These are phyloP conservation scores for Bombus consobrinus DNA, from an alignment of 1,140 invertebrate genomes.

Conservation along the genomic window DNA sequence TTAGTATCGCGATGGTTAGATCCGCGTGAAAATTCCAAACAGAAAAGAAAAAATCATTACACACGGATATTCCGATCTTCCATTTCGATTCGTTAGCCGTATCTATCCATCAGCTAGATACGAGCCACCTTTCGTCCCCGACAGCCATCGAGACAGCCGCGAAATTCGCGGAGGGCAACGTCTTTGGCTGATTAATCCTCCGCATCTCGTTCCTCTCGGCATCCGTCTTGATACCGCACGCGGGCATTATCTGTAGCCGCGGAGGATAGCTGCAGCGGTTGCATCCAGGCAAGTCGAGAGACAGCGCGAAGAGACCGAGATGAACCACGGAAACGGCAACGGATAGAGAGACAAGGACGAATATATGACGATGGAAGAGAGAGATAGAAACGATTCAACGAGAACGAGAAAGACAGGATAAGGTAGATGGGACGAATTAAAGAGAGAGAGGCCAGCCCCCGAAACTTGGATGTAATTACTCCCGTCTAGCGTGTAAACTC, in stretches of 20 bases:
- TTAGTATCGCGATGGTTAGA: neutral
- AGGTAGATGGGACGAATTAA: neutral
- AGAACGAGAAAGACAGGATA: neutral
- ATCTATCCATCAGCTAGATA: neutral
- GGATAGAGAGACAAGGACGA: neutral
- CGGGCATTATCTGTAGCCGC: constrained; percentile 55
- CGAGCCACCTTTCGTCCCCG: neutral
- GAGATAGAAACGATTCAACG: constrained; percentile 20
- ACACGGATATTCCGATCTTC: neutral
- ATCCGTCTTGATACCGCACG: constrained; percentile 56
- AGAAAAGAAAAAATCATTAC: neutral
- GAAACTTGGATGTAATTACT: constrained; percentile 77
- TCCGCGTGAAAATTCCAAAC: neutral
- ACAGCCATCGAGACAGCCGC: constrained; percentile 10
- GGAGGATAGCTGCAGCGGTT: constrained; percentile 40
- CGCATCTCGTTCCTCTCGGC: constrained; percentile 21
- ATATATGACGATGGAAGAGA: neutral
- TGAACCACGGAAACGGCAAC: constrained; percentile 39
- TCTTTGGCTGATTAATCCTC: constrained; percentile 60
- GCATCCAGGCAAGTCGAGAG: constrained; percentile 30
- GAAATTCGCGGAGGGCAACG: constrained; percentile 32
- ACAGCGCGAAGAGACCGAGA: constrained; percentile 29
- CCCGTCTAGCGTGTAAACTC: constrained; percentile 74
- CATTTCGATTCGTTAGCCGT: neutral
- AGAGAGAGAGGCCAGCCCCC: constrained; percentile 57